Evolutionary conservation across 2,113 vertebrate species (phyloP).

Genomic region (human (Homo sapiens)): GRCh38 chr4:23348501-23349000

Average conservation of each 20-base stretch:
- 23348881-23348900: background rate
- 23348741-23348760: background rate
- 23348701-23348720: background rate
- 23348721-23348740: background rate
- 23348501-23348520: background rate
- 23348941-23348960: background rate
- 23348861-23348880: background rate
- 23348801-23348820: background rate
- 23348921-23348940: background rate
- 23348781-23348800: background rate
- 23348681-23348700: background rate
- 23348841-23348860: background rate
- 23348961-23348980: background rate
- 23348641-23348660: background rate
- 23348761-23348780: background rate
- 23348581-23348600: background rate
- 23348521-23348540: background rate
- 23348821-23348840: background rate
- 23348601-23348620: conserved; percentile 4
- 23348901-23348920: conserved; percentile 12
- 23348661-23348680: background rate
- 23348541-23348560: background rate
- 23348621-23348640: background rate
- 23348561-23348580: conserved; percentile 11
- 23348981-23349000: background rate